A percentile compares a stretch with the other conserved stretches of the same genome.
These are phyloP conservation scores for Elgonia sp. DNA, from an alignment of 2,888 invertebrate genomes.

Conservation along the genomic window DNA sequence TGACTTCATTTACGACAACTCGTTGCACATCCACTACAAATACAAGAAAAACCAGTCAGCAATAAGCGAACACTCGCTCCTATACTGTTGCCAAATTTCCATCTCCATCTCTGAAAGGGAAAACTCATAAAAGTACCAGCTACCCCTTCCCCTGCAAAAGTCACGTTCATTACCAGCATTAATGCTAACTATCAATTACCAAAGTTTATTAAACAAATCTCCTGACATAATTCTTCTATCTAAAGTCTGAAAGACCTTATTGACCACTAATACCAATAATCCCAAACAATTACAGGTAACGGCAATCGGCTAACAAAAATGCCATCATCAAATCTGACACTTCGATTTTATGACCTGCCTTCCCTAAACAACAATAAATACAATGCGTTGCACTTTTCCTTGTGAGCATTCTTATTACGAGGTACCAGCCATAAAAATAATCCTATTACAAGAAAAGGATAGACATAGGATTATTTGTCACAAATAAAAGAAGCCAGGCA, in stretches of 20 bases:
- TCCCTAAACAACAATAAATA: slow-evolving; percentile 31
- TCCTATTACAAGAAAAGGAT: slow-evolving; percentile 62
- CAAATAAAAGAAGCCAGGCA: slow-evolving; percentile 25
- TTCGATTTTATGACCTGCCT: slow-evolving; percentile 37
- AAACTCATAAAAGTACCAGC: no score
- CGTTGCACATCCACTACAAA: no score
- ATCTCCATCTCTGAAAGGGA: no score
- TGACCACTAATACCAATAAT: slow-evolving; percentile 1
- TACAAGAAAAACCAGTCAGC: no score
- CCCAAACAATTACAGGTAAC: not conserved
- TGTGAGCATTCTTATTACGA: slow-evolving; percentile 11
- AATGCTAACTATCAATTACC: not conserved
- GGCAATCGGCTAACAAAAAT: slow-evolving; percentile 11
- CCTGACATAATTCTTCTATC: no score
- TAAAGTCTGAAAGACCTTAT: not conserved
- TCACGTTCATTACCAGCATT: not conserved
- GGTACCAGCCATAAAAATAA: slow-evolving; percentile 64
- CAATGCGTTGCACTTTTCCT: slow-evolving; percentile 32
- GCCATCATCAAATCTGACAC: slow-evolving; percentile 39
- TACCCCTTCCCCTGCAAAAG: no score
- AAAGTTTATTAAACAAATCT: no score
- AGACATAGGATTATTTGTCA: slow-evolving; percentile 58
- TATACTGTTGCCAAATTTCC: no score
- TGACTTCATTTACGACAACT: no score
- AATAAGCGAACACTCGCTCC: no score